A percentile compares a stretch with the other conserved stretches of the same genome.
Evolutionary conservation across 2,113 vertebrate species (phyloP).

Genomic region (Thymallus thymallus): DNA sequence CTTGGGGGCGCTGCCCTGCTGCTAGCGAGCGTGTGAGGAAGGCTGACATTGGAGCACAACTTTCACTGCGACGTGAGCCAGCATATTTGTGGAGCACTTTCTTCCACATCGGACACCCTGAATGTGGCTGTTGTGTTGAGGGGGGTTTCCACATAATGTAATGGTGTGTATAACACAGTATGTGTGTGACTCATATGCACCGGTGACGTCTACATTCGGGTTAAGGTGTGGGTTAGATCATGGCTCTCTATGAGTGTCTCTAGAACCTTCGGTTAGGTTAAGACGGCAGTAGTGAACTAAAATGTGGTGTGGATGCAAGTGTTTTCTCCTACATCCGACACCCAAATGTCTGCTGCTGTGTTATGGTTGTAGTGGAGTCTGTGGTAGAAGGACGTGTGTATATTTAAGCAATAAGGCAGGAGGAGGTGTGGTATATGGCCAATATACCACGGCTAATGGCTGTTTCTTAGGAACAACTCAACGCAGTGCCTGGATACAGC

Average conservation of each 20-base stretch:
- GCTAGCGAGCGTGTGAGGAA: background rate
- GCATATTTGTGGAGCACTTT: slow-evolving; percentile 1
- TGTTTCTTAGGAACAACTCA: no score
- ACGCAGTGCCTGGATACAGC: no score
- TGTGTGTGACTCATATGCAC: no score
- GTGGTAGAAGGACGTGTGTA: background rate
- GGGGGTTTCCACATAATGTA: no score
- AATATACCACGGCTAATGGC: no score
- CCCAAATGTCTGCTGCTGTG: no score
- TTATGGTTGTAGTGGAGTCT: no score
- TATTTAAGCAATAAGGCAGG: no score
- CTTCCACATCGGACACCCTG: background rate
- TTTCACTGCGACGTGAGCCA: slow-evolving; percentile 19
- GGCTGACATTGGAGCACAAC: background rate
- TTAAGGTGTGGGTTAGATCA: background rate
- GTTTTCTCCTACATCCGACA: no score
- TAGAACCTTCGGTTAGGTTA: background rate
- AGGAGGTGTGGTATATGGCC: no score
- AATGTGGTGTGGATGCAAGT: background rate
- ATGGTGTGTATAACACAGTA: no score
- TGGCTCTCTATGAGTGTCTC: background rate
- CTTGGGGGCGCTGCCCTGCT: background rate
- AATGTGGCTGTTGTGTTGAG: no score
- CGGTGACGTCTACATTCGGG: background rate
- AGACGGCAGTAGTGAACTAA: background rate